A percentile compares a stretch with the other conserved stretches of the same genome.
Conservation (phyloP, 1,140 invertebrate species). For the Colletes gigas region DNA sequence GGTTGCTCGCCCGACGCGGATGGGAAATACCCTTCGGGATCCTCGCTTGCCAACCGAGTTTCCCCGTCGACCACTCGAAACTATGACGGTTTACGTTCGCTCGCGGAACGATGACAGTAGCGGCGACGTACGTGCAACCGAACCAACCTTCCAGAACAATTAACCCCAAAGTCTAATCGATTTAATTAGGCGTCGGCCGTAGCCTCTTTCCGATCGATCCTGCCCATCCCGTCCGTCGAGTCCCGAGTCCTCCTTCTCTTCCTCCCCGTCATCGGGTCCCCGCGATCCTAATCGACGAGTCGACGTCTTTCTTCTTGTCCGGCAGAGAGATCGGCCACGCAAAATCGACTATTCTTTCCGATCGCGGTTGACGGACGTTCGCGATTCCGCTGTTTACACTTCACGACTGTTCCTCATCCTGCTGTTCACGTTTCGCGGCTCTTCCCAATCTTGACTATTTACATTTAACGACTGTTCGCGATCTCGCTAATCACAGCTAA, state of each 20-base stretch:
- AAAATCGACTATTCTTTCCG: neutral
- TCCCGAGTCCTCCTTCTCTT: conserved; percentile 52
- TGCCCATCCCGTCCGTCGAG: conserved; percentile 48
- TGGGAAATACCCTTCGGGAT: conserved; percentile 3
- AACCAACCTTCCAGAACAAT: conserved; percentile 75
- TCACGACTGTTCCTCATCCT: too few species aligned
- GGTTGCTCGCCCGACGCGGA: neutral
- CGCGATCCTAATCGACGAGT: conserved; percentile 50
- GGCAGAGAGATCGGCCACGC: neutral
- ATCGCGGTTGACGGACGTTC: too few species aligned
- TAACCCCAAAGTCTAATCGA: conserved; percentile 78
- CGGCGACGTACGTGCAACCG: conserved; percentile 41
- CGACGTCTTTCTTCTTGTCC: conserved; percentile 41
- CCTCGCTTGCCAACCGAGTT: conserved; percentile 36
- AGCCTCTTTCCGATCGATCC: conserved; percentile 61
- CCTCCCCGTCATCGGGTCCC: conserved; percentile 60
- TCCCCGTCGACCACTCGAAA: neutral
- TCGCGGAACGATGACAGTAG: conserved; percentile 41
- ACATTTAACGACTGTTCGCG: too few species aligned
- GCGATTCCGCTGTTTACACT: too few species aligned
- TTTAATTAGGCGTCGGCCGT: conserved; percentile 72
- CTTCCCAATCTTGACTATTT: too few species aligned
- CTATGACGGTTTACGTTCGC: neutral
- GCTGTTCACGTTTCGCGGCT: too few species aligned
- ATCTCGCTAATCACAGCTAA: neutral